Evolutionary conservation across 2,113 vertebrate species (phyloP), one percentile per base, ranked within the genome.

Genomic region (Meles meles): DNA sequence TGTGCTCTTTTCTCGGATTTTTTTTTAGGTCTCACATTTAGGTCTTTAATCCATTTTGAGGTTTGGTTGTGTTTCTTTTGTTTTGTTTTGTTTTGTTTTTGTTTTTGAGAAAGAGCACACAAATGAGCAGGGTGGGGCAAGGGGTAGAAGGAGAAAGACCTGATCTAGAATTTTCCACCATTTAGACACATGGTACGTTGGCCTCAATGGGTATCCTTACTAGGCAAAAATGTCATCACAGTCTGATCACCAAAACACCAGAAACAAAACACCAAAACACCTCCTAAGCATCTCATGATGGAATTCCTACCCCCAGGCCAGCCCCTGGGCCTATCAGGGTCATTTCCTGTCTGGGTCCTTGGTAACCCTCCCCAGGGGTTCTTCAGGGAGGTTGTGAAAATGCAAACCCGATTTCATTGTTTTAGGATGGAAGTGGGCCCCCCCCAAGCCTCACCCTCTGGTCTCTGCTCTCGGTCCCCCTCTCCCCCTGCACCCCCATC

Each of bases 401-500:
- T 23, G 18, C 27, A 55, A 18, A 37, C 7, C 34, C 3, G 7
- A 4, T 11, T 7, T 42, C 27, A 2, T 6, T 6, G 55, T 4
- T 49, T 80, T 15, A 34, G 52, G 52, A 2, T 13, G 72, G 59
- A 65, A 25, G 20, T 0, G 23, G 52, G 61, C 55, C 52, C 3
- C 4, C 37, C 39, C 6, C 81, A 4, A 7, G 49, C 42, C 27
- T 27, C n/a, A 4, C 2, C 76, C 65, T 3, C 23, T 0, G 1
- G 10, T 59, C 34, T 72, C 71, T 1, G 34, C 29, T 74, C 17
- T 18, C 0, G 1, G 34, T 27, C 34, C 7, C 23, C 9, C 23
- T 25, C 25, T 25, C 23, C 6, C 3, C 34, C 31, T 1, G 3
- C 42, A 15, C 7, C 15, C n/a, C 42, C 52, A 7, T 0, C 42